phyloP scores from a whole-genome alignment of 2,888 invertebrate genomes.

The Lepidocyrtoides sp. region DNA sequence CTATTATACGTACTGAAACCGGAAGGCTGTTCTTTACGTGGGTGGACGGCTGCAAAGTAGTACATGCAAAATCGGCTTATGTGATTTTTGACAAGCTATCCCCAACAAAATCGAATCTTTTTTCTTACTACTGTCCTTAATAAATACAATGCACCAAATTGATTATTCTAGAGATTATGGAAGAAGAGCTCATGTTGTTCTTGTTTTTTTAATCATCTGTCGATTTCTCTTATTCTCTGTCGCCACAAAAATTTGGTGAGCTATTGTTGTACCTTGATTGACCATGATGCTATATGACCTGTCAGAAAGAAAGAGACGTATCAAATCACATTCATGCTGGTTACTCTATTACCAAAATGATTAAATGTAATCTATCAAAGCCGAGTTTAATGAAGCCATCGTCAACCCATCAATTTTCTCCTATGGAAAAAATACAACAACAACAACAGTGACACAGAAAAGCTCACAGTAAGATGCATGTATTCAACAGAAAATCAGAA shows the following conservation, averaged over 20 bases:
- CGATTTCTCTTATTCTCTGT: background rate
- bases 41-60: conserved; percentile 31
- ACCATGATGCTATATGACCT: background rate
- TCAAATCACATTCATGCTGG: background rate
- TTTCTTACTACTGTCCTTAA: conserved; percentile 12
- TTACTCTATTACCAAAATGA: background rate
- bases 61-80: background rate
- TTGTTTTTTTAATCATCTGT: background rate
- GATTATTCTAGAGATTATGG: background rate
- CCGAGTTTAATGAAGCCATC: conserved; percentile 58
- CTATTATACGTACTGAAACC: too few relatives aligned
- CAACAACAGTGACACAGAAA: background rate
- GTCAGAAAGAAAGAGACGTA: background rate
- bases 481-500: too few relatives aligned
- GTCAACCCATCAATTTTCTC: background rate
- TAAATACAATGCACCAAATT: background rate
- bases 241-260: background rate
- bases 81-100: conserved; percentile 35
- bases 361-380: conserved; percentile 56
- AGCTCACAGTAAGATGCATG: conserved; percentile 32
- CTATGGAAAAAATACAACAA: background rate
- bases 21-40: too few relatives aligned
- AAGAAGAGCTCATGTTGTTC: background rate
- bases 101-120: background rate
- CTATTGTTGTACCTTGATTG: background rate